phyloP scores from a whole-genome alignment of 2,888 invertebrate genomes.

The Lithophane semibrunnea region DNA sequence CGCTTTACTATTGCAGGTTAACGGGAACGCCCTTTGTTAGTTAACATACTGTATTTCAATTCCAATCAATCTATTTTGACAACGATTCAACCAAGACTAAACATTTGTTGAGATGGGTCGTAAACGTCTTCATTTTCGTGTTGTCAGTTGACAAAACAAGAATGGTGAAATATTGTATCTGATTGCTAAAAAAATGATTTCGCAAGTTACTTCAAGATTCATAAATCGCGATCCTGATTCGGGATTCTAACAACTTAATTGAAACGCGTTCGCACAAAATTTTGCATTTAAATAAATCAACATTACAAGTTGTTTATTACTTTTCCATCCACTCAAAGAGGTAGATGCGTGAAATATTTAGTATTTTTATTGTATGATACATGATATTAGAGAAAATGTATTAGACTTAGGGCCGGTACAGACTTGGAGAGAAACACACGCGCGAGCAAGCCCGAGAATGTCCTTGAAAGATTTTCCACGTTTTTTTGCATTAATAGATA shows the following conservation, averaged over 20 bases:
- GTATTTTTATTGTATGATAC: constrained; percentile 16
- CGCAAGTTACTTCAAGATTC: constrained; percentile 18
- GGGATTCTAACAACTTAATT: constrained; percentile 15
- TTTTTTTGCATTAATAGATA: neutral
- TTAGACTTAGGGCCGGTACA: neutral
- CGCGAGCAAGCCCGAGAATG: neutral
- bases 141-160: neutral
- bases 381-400: constrained; percentile 2
- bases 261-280: constrained; percentile 45
- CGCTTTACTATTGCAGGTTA: too few relatives aligned
- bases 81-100: too few relatives aligned
- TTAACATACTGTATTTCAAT: too few relatives aligned
- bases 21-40: too few relatives aligned
- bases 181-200: neutral
- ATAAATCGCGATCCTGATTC: constrained; percentile 16
- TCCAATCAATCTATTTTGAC: too few relatives aligned
- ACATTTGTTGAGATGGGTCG: neutral
- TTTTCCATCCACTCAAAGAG: constrained; percentile 34
- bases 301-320: constrained; percentile 23
- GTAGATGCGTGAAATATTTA: constrained; percentile 23
- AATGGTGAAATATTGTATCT: neutral
- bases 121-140: neutral
- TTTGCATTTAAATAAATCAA: constrained; percentile 41
- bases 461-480: neutral
- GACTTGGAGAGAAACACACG: neutral